Evolutionary conservation across 2,888 invertebrate species (phyloP), one percentile per base, ranked within the genome.

Genomic region (Psococerastis gibbosa): DNA sequence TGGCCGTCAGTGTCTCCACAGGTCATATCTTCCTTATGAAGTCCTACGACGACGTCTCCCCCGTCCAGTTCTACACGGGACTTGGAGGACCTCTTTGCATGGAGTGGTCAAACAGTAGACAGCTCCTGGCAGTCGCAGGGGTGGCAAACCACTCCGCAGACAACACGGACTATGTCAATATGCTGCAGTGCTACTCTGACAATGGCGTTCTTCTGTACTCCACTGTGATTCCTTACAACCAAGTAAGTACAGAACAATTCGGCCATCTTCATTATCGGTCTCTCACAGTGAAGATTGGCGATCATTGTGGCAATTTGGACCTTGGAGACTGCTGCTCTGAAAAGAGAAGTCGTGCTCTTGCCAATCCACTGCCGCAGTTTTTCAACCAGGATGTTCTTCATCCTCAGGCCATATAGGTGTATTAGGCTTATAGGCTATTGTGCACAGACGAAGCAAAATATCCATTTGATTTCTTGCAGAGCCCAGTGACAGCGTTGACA

Each of bases 21-120:
- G 94, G 94, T n/a, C 78, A 75, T 57, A 78, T 95, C 44, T 84
- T 84, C 54, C 68, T 95, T 53, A 67, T 95, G 61, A 76, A 82
- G 49, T 87, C 84, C 16, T 92, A 87, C 58, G 94, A 95, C 63
- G 94, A 95, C 64, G 78, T 92, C 43, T 83, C 85, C 49, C 94
- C 94, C 1, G 75, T 79, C 52, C 75, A 87, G 52, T 75, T 92
- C 51, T 71, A 75, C 55, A 92, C 92, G 0, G 77, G 78, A n/a
- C 64, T 85, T 47, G 71, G 77, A 53, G 81, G 82, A 16, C 80
- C 82, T 6, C 63, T 87, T 50, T 78, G 82, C 52, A 84, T 94
- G 71, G 94, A 95, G 65, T 95, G 95, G 95, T 91, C 91, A 48
- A 94, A 92, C 61, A 89, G 89, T 2, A 76, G 89, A 23, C 88